Base-by-base conservation (phyloP, 2,888 invertebrate genomes). In the Protophormia terraenovae region DNA sequence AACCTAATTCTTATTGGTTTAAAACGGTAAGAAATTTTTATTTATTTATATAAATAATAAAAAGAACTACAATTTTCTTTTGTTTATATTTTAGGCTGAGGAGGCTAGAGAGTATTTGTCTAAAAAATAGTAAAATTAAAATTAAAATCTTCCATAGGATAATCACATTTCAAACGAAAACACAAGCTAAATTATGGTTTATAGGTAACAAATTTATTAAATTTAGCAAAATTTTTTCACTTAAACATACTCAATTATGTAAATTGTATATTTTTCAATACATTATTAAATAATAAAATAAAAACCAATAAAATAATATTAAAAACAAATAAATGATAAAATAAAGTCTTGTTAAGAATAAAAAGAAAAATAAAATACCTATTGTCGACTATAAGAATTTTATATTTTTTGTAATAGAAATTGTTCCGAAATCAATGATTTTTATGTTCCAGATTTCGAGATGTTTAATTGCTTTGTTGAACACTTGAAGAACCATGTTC, bases 1-100 rank as follows among this genome's bases (percentile, higher is more conserved):
- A 93, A 90, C 95, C 95, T n/a, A 94, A 95, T 83, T 95, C 96
- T 0, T 95, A 94, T 89, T 98, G 97, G 97, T 98, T 97, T 94
- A 96, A 96, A 84, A 94, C 96, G 84, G 97, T 97, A 94, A 94
- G 95, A n/a, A n/a, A n/a, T 67, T 27, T 35, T 50, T 24, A 2
- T 12, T 24, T 12, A 14, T 53, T 50, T 16, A 41, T 1, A 55
- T 0, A 14, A 35, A 55, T 29, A 14, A n/a, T 19, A n/a, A n/a
- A n/a, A n/a, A n/a, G n/a, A n/a, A n/a, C 12, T 53, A 1, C 53
- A 22, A 35, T n/a, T 14, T 24, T 35, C 3, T 50, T 47, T 19
- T 35, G 16, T 58, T 53, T 27, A 22, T 62, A 1, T 64, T 72
- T 16, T 27, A 85, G 85, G 82, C 79, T 6, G 64, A 75, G 5